A percentile compares a stretch with the other conserved stretches of the same genome.
Evolutionary conservation across 2,888 invertebrate genomes (phyloP).

Genomic region (Mesorhabditis sp.): DNA sequence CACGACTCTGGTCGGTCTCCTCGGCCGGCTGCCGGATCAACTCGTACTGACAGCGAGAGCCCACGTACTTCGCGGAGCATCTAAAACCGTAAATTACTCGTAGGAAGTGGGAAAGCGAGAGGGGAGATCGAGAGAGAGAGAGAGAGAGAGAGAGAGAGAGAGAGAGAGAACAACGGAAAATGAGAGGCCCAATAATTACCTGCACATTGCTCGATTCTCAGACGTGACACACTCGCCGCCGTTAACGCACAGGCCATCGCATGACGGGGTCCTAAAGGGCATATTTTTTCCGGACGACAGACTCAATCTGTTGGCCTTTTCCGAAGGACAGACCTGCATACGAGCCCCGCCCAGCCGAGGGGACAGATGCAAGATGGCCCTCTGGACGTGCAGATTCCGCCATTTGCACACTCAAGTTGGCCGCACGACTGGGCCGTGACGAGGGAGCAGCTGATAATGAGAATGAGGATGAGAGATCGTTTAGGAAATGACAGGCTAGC

Average conservation of each 20-base stretch:
- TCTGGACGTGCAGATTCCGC: conserved; percentile 60
- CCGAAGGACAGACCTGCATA: conserved; percentile 60
- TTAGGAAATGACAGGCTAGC: not conserved
- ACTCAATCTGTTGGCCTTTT: not conserved
- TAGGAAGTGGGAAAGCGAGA: not conserved
- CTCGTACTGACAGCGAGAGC: conserved; percentile 2
- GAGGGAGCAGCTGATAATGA: conserved; percentile 16
- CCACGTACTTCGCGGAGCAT: not conserved
- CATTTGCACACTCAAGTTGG: conserved; percentile 55
- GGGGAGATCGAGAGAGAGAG: not conserved
- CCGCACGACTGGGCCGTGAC: conserved; percentile 22
- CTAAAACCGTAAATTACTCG: not conserved
- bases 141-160: not conserved
- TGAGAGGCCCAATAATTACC: not conserved
- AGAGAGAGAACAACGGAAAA: not conserved
- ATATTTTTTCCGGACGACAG: not conserved
- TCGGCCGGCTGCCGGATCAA: not conserved
- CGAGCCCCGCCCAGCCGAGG: conserved; percentile 65
- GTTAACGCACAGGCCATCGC: not conserved
- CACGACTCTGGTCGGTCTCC: no score
- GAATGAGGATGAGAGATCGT: not conserved
- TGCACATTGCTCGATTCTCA: not conserved
- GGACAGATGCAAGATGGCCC: conserved; percentile 63
- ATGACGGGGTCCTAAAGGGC: not conserved
- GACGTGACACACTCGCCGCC: not conserved